These are phyloP conservation scores for Tenthredo notha DNA, from an alignment of 2,888 invertebrate species.

Conservation along the genomic window DNA sequence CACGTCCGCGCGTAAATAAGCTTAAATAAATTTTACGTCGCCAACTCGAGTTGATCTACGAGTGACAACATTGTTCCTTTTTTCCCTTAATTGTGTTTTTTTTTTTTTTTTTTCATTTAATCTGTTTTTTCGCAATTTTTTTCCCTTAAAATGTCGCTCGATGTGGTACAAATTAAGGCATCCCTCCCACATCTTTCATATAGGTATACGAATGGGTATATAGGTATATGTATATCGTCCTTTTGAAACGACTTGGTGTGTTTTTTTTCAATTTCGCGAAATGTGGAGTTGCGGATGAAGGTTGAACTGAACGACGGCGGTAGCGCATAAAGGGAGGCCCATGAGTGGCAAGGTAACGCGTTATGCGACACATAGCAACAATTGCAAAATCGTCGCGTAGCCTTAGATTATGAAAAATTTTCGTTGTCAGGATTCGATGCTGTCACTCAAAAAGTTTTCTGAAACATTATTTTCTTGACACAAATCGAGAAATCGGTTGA, in stretches of 20 bases:
- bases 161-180: neutral
- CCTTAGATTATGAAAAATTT: constrained; percentile 39
- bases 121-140: neutral
- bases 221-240: neutral
- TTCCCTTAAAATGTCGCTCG: neutral
- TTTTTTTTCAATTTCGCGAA: constrained; percentile 54
- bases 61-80: neutral
- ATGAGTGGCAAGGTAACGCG: constrained; percentile 10
- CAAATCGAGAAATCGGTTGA: constrained; percentile 57
- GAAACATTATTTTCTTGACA: constrained; percentile 57
- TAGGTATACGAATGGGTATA: neutral
- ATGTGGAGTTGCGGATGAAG: neutral
- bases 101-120: neutral
- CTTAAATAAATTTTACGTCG: constrained; percentile 30
- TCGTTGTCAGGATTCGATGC: constrained; percentile 45
- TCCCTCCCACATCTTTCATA: neutral
- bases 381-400: constrained; percentile 47
- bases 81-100: neutral
- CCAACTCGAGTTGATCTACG: neutral
- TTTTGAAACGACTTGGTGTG: constrained; percentile 6
- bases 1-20: neutral
- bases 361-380: constrained; percentile 18
- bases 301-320: neutral
- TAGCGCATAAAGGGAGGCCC: neutral
- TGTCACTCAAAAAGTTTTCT: constrained; percentile 60